phyloP scores from a whole-genome alignment of 2,888 invertebrate species.

The Lycophotia porphyrea region DNA sequence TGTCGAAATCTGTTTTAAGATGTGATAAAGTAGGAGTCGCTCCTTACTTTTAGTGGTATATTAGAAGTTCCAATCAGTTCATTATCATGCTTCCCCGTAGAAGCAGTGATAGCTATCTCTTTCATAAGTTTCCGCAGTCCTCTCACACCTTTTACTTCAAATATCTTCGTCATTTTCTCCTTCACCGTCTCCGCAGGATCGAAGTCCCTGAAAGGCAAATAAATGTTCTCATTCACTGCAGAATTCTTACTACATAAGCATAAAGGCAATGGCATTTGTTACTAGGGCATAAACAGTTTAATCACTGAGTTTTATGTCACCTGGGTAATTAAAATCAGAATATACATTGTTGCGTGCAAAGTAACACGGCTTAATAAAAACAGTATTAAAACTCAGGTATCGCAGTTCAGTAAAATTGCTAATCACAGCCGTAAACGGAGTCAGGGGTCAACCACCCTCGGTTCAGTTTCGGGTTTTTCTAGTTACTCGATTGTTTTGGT shows the following conservation, averaged over 20 bases:
- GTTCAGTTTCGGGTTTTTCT: constrained; percentile 35
- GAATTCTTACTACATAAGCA: constrained; percentile 15
- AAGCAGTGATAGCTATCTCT: constrained; percentile 97
- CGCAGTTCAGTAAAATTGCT: constrained; percentile 34
- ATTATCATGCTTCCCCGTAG: constrained; percentile 98
- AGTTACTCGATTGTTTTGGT: constrained; percentile 60
- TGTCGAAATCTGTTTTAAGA: not conserved
- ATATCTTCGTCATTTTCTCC: constrained; percentile 96
- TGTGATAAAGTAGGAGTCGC: not conserved
- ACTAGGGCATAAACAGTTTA: constrained; percentile 60
- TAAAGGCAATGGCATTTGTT: constrained; percentile 54
- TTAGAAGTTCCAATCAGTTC: constrained; percentile 98
- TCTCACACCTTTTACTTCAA: constrained; percentile 95
- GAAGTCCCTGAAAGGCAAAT: constrained; percentile 92
- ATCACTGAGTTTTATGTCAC: constrained; percentile 62
- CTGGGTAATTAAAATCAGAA: constrained; percentile 47
- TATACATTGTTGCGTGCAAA: constrained; percentile 49
- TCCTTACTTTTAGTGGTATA: constrained; percentile 94
- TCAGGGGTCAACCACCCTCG: constrained; percentile 47
- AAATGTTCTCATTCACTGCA: constrained; percentile 8
- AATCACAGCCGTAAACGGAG: constrained; percentile 40
- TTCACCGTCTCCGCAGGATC: constrained; percentile 97
- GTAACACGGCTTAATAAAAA: constrained; percentile 43
- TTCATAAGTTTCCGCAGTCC: constrained; percentile 96
- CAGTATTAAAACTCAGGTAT: constrained; percentile 47